Evolutionary conservation across 2,797 vertebrate species (phyloP), one percentile per base, ranked within the genome.

Genomic region (Gymnopithys bicolor): DNA sequence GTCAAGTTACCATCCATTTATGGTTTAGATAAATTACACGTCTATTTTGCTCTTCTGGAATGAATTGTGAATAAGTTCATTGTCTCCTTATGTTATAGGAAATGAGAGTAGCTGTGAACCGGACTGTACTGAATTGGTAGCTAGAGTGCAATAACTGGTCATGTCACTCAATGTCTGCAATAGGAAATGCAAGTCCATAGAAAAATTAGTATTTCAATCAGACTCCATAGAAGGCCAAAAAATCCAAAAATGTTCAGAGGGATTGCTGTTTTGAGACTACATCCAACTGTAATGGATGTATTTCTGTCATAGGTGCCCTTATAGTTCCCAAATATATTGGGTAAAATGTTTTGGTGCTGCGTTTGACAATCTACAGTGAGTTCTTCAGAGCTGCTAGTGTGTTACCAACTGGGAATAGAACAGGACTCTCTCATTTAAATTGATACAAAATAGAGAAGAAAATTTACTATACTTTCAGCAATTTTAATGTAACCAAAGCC

Each of bases 21-120:
- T 96, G 94, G 90, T 95, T 96, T 97, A 97, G 96, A 98, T 97
- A 97, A 97, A 97, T 97, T 97, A 96, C 96, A 97, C 79, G 94
- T 95, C 97, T 91, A 95, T 98, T 98, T 97, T 97, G 85, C 96
- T 97, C 93, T 95, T 97, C 91, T 95, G 85, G 24, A 94, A 97
- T 98, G 96, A 98, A 97, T 98, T 95, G 97, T 98, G 97, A 98
- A 98, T 98, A 97, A 97, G 89, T 59, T 97, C 90, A 97, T 98
- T 98, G 97, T 98, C 78, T 95, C 90, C 41, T 77, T 96, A 84
- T 90, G 76, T 97, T 97, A 97, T 96, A 96, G 96, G 90, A 92
- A 92, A 76, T 85, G 94, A 94, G 94, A 97, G 91, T 97, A 95
- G 94, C 90, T 88, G 90, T 84, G 85, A 77, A 87, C 60, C 80